phyloP scores from a whole-genome alignment of 1,140 invertebrate genomes.

The Lethocerus indicus region DNA sequence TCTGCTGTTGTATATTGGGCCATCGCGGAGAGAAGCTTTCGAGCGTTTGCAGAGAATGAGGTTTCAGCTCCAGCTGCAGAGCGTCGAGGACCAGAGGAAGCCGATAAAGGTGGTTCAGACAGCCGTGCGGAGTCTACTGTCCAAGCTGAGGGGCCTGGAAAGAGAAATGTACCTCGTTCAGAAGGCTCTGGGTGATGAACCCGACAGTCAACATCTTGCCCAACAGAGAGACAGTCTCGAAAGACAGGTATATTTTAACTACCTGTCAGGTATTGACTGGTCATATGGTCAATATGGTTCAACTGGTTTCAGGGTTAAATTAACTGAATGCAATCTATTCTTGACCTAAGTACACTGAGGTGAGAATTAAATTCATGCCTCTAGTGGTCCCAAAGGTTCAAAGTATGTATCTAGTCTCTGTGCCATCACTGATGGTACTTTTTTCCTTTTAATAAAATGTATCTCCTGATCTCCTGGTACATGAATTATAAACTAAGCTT shows the following conservation, averaged over 20 bases:
- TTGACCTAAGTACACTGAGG: no score
- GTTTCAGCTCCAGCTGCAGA: slow-evolving; percentile 80
- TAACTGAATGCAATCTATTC: no score
- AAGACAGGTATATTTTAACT: slow-evolving; percentile 33
- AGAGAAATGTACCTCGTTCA: slow-evolving; percentile 83
- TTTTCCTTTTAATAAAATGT: no score
- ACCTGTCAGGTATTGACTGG: no score
- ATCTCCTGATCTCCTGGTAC: no score
- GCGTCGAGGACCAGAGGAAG: slow-evolving; percentile 73
- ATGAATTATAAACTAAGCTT: no score
- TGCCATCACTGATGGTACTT: no score
- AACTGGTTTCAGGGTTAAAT: no score
- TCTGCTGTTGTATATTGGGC: slow-evolving; percentile 88
- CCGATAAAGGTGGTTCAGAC: slow-evolving; percentile 89
- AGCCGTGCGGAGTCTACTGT: slow-evolving; percentile 56
- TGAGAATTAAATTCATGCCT: no score
- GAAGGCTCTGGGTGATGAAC: slow-evolving; percentile 39
- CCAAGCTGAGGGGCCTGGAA: slow-evolving; percentile 65
- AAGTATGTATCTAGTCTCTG: no score
- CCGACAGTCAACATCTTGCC: slow-evolving; percentile 36
- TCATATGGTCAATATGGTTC: no score
- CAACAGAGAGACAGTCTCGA: slow-evolving; percentile 52
- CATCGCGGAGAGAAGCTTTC: slow-evolving; percentile 77
- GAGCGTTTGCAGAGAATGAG: slow-evolving; percentile 81
- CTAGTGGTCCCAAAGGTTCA: no score